Percentiles rank a stretch among this genome's conserved stretches.
Conservation (phyloP, 2,797 vertebrate genomes). For the Perodicticus potto region DNA sequence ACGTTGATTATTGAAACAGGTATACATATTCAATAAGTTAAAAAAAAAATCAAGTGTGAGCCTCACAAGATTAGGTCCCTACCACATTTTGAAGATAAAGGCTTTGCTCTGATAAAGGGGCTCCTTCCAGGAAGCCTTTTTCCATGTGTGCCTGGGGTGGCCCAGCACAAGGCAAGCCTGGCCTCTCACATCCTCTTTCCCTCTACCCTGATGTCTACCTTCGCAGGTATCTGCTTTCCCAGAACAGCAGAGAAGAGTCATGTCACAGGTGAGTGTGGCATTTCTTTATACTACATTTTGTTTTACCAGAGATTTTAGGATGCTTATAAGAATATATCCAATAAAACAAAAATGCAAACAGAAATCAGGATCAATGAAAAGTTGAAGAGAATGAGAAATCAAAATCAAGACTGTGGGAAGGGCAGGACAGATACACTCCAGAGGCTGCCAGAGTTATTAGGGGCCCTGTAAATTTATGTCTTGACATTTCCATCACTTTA, state of each 20-base stretch:
- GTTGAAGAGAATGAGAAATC: too few species aligned
- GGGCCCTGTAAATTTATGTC: not conserved
- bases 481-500: not conserved
- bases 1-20: not conserved
- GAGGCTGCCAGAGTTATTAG: not conserved
- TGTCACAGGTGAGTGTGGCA: slow-evolving; percentile 32
- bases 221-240: slow-evolving; percentile 31
- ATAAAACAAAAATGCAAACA: not conserved
- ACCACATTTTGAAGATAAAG: not conserved
- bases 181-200: not conserved
- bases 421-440: rapidly evolving
- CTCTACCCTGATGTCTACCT: not conserved
- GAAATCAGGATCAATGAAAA: not conserved
- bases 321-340: not conserved
- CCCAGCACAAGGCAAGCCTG: not conserved
- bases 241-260: not conserved
- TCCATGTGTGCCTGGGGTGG: too few species aligned
- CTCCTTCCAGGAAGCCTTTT: not conserved
- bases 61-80: not conserved
- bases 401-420: not conserved
- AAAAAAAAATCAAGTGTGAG: not conserved
- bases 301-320: not conserved
- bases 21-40: not conserved
- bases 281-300: not conserved
- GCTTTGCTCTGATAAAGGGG: not conserved